Evolutionary conservation across 2,888 invertebrate genomes (phyloP).

Genomic region (Dynastes grantii): DNA sequence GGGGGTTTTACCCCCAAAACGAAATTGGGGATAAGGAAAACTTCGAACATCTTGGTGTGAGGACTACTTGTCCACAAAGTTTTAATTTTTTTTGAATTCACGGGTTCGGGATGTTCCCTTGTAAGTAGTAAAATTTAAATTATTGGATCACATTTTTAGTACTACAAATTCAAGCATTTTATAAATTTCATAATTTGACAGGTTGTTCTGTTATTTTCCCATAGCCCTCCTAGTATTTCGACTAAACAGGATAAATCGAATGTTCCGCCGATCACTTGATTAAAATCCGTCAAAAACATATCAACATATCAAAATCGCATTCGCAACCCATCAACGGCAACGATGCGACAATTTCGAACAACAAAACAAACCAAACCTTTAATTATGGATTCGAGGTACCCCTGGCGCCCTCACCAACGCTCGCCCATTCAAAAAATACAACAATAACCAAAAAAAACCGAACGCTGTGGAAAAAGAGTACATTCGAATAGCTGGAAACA

Average conservation of each 20-base stretch:
- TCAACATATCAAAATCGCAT: conserved; percentile 22
- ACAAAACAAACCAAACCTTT: conserved; percentile 4
- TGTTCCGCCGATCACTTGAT: conserved; percentile 1
- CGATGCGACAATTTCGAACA: conserved; percentile 1
- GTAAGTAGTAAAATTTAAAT: too few relatives aligned
- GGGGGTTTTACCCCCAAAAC: too few relatives aligned
- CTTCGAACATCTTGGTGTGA: too few relatives aligned
- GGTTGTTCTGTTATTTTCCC: too few relatives aligned
- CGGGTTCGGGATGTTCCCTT: too few relatives aligned
- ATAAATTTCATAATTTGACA: too few relatives aligned
- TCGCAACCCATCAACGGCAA: neutral
- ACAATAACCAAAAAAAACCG: neutral
- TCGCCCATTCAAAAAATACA: conserved; percentile 7
- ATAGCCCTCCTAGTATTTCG: neutral
- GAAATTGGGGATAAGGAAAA: too few relatives aligned
- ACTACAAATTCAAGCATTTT: too few relatives aligned
- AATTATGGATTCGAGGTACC: neutral
- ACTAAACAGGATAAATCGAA: neutral
- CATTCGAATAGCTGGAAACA: conserved; percentile 30
- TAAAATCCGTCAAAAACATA: conserved; percentile 28
- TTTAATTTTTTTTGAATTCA: too few relatives aligned
- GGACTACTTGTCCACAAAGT: too few relatives aligned
- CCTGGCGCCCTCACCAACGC: neutral
- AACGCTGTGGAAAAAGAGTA: neutral
- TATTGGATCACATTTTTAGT: too few relatives aligned